These are phyloP conservation scores for Danio choprae DNA, from an alignment of 2,797 vertebrate genomes.

Conservation along the genomic window DNA sequence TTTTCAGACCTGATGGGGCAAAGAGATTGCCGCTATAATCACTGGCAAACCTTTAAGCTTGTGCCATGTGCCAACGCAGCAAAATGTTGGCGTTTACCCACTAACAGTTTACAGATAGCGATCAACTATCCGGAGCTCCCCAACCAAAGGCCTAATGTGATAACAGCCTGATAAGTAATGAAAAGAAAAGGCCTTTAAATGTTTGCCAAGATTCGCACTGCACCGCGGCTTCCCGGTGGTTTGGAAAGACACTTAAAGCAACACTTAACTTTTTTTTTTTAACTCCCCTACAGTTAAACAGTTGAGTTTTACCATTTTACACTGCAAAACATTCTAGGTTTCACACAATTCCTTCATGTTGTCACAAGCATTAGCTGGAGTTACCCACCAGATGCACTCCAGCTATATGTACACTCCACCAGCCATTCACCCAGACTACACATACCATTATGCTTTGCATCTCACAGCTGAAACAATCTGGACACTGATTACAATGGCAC, in stretches of 20 bases:
- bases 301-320: no score
- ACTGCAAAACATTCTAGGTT: no score
- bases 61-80: conserved; percentile 48
- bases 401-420: no score
- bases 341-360: no score
- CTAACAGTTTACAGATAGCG: conserved; percentile 52
- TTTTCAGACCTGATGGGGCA: conserved; percentile 50
- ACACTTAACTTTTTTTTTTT: no score
- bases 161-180: conserved; percentile 57
- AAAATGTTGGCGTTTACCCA: conserved; percentile 42
- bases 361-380: no score
- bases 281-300: no score
- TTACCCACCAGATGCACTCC: no score
- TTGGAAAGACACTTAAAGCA: conserved; percentile 41
- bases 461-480: no score
- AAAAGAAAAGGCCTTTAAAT: conserved; percentile 58
- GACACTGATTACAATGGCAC: no score
- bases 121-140: conserved; percentile 55
- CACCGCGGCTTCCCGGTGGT: conserved; percentile 34
- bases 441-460: no score
- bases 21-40: conserved; percentile 47
- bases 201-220: conserved; percentile 51
- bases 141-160: conserved; percentile 52
- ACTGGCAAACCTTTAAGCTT: conserved; percentile 17
- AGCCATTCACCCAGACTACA: no score